A percentile compares a stretch with the other conserved stretches of the same genome.
These are phyloP conservation scores for Pomacea canaliculata DNA, from an alignment of 2,888 invertebrate species.

Conservation along the genomic window DNA sequence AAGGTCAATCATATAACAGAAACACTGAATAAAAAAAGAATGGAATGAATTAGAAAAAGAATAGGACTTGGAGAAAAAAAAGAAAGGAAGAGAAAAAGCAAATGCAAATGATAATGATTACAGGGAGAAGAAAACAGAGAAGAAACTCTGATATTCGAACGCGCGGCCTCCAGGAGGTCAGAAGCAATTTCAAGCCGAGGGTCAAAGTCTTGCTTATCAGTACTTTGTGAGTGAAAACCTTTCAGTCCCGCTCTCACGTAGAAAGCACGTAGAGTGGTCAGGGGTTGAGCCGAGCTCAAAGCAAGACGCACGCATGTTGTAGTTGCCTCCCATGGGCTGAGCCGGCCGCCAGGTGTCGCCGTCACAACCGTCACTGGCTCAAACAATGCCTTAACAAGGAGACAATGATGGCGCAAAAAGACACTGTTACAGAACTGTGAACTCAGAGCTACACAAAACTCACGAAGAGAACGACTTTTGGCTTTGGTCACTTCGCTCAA, in stretches of 20 bases:
- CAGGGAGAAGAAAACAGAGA: too few species aligned
- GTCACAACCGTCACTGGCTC: not conserved
- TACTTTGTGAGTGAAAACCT: too few species aligned
- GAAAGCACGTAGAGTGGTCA: not conserved
- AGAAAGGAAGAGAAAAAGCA: too few species aligned
- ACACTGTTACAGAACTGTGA: not conserved
- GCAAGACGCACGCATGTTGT: constrained; percentile 5
- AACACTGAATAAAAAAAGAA: too few species aligned
- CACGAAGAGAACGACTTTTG: not conserved
- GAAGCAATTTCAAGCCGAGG: too few species aligned
- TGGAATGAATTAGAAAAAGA: too few species aligned
- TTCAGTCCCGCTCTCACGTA: not conserved
- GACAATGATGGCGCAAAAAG: constrained; percentile 4
- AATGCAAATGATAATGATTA: too few species aligned
- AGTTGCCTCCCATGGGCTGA: constrained; percentile 11
- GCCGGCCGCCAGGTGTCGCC: constrained; percentile 1
- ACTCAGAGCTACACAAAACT: not conserved
- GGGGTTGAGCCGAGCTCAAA: not conserved
- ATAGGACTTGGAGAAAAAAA: too few species aligned
- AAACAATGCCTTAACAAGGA: not conserved
- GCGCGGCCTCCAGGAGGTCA: too few species aligned
- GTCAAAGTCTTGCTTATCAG: too few species aligned
- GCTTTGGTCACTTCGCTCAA: constrained; percentile 1
- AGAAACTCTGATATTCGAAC: too few species aligned
- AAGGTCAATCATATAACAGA: too few species aligned